Percentiles rank a stretch among this genome's conserved stretches.
These are phyloP conservation scores for Drosophila fulvimacula DNA, from an alignment of 2,888 invertebrate genomes.

Conservation along the genomic window DNA sequence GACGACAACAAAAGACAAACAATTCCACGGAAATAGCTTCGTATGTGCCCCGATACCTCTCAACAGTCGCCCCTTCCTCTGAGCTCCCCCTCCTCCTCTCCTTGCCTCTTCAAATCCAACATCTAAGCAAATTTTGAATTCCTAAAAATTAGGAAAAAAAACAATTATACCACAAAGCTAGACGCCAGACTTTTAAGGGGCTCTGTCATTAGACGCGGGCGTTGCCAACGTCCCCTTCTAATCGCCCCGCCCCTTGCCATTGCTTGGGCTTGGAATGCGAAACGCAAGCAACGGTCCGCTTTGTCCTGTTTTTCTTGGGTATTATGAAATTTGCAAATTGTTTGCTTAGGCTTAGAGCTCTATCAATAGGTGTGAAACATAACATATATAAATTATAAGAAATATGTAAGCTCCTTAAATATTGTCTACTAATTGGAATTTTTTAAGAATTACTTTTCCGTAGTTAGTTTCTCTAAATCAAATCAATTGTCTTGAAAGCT, in stretches of 20 bases:
- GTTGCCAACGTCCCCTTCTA: slow-evolving; percentile 3
- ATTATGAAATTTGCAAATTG: neutral
- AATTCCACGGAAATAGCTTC: slow-evolving; percentile 68
- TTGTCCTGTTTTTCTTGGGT: slow-evolving; percentile 1
- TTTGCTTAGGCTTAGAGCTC: neutral
- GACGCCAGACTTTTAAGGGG: slow-evolving; percentile 30
- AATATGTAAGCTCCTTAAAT: neutral
- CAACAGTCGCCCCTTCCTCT: neutral
- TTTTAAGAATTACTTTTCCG: no score
- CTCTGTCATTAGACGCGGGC: slow-evolving; percentile 36
- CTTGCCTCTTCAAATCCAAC: slow-evolving; percentile 13
- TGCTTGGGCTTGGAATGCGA: slow-evolving; percentile 49
- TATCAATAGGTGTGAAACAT: neutral
- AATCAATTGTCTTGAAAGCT: no score
- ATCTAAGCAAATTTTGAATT: slow-evolving; percentile 28
- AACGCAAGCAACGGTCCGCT: slow-evolving; percentile 20
- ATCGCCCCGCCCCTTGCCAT: neutral
- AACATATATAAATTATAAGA: neutral
- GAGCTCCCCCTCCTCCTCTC: neutral
- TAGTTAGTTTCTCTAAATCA: no score
- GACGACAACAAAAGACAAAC: slow-evolving; percentile 69
- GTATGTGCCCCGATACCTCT: slow-evolving; percentile 9
- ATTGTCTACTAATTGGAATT: no score
- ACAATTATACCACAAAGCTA: slow-evolving; percentile 6
- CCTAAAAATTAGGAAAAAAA: slow-evolving; percentile 15